These are phyloP conservation scores for Dasypolia templi DNA, from an alignment of 2,888 invertebrate species.

Conservation along the genomic window DNA sequence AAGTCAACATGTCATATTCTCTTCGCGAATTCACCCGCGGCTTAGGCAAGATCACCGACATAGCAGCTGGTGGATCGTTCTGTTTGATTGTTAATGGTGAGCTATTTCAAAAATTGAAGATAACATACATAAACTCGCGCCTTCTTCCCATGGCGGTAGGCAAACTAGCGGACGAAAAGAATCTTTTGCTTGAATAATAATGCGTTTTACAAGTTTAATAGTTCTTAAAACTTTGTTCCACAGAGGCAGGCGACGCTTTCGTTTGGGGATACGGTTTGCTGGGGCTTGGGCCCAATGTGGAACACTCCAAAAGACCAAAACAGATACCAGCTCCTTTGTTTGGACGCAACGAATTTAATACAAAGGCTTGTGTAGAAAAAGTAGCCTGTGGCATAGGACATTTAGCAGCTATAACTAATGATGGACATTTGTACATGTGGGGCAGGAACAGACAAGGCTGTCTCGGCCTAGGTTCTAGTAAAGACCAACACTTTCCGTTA, in stretches of 20 bases:
- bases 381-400: constrained; percentile 93
- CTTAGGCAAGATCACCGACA: constrained; percentile 94
- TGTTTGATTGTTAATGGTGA: constrained; percentile 95
- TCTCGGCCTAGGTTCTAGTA: constrained; percentile 94
- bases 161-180: neutral
- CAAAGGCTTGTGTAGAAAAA: constrained; percentile 91
- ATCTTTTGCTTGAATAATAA: neutral
- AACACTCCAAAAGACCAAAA: constrained; percentile 92
- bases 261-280: constrained; percentile 98
- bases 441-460: constrained; percentile 96
- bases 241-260: constrained; percentile 95
- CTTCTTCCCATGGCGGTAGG: too few species aligned
- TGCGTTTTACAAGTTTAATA: neutral
- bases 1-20: constrained; percentile 93
- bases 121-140: too few species aligned
- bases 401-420: constrained; percentile 95
- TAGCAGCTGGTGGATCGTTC: constrained; percentile 96
- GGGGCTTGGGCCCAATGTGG: constrained; percentile 96
- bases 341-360: constrained; percentile 95
- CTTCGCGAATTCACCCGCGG: constrained; percentile 91
- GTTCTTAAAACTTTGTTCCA: constrained; percentile 58
- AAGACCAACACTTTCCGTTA: constrained; percentile 97
- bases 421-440: constrained; percentile 97
- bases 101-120: constrained; percentile 11
- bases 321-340: constrained; percentile 95